Evolutionary conservation across 1,140 invertebrate genomes (phyloP), one percentile per base, ranked within the genome.

Genomic region (Procambarus virginalis): DNA sequence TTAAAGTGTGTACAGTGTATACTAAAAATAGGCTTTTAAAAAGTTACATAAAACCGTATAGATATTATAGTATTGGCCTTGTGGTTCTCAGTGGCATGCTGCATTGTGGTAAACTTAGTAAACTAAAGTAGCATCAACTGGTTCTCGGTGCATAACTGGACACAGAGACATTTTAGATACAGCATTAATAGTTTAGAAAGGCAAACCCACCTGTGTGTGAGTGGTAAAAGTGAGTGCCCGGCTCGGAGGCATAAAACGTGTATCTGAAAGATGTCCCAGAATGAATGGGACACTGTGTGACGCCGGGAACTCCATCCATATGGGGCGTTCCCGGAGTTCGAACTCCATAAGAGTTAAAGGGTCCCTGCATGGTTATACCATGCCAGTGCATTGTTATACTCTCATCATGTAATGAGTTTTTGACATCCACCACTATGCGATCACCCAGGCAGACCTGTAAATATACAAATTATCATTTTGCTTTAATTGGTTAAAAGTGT

Each of bases 171-270:
- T 34, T 0, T 34, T 34, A 34, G 34, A 34, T 34, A 34, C 34
- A 34, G 34, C 34, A 34, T 34, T 34, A 34, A 34, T 34, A 0
- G 34, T 34, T 34, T 34, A 55, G 12, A 55, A 55, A 12, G 8
- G 51, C 3, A 55, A 55, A 94, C 81, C 94, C 93, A 94, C 96
- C 96, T 17, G 96, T 96, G 93, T 98, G 98, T 2, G 97, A 96
- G 93, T 98, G 98, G 96, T 97, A 98, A 94, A 97, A 98, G 94
- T 98, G 97, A 2, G 97, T 98, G 58, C 97, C 97, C 0, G 92
- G 20, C 92, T 91, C 75, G 3, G 76, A 45, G 3, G 95, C 95
- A 77, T 93, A 93, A 85, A 95, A 94, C 0, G 60, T 87, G 78
- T 93, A 93, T 84, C 92, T 92, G 95, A 98, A 98, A 0, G 96